These are phyloP conservation scores for Heliconius melpomene DNA, from an alignment of 1,140 invertebrate genomes.

Conservation along the genomic window DNA sequence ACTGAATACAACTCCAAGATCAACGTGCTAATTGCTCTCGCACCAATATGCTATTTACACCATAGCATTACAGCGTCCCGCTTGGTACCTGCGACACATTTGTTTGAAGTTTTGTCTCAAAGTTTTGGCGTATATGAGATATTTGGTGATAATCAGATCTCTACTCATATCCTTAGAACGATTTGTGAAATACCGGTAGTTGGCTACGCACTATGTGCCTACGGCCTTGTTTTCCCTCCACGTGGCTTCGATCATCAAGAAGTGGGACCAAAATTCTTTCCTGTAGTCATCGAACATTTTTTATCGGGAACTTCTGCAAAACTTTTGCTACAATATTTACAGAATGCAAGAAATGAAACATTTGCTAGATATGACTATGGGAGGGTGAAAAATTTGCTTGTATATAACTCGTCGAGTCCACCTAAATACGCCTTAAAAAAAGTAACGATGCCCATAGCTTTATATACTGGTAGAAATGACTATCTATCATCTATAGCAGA, in stretches of 20 bases:
- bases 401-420: no score
- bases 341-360: no score
- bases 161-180: background rate
- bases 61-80: background rate
- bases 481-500: no score
- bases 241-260: slow-evolving; percentile 40
- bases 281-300: slow-evolving; percentile 28
- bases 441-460: no score
- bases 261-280: slow-evolving; percentile 32
- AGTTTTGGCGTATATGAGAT: background rate
- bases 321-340: no score
- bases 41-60: slow-evolving; percentile 13
- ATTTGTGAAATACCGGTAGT: background rate
- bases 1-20: slow-evolving; percentile 28
- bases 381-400: no score
- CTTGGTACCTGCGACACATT: background rate
- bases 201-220: background rate
- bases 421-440: no score
- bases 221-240: slow-evolving; percentile 14
- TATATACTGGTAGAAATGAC: no score
- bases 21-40: slow-evolving; percentile 21
- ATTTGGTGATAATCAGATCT: background rate
- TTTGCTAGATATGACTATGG: no score
- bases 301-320: slow-evolving; percentile 18
- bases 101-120: background rate